Conservation (phyloP, 2,113 vertebrate genomes). For the Alectura lathami region DNA sequence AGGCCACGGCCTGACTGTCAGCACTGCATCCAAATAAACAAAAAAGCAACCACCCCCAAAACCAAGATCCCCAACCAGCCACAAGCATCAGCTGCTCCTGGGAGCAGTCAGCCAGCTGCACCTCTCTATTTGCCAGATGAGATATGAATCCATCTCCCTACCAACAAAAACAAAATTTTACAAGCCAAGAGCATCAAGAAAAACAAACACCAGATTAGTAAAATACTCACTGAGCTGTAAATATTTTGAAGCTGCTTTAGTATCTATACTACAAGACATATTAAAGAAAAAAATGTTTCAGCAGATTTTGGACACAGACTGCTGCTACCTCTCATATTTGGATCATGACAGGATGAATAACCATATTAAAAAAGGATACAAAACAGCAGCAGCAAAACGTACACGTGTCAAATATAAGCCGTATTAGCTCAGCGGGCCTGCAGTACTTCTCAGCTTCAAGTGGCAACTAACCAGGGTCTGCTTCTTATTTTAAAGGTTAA, state of each 20-base stretch:
- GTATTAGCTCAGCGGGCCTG: not conserved
- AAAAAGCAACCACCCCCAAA: not conserved
- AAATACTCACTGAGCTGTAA: not conserved
- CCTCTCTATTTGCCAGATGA: not conserved
- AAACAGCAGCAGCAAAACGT: not conserved
- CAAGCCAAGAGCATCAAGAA: not conserved
- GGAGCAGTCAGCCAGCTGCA: constrained; percentile 40
- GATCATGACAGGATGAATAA: not conserved
- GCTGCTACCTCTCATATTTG: not conserved
- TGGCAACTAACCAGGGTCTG: not conserved
- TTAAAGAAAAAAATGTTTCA: not conserved
- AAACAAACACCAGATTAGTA: not conserved
- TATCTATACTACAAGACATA: not conserved
- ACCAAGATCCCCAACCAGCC: constrained; percentile 2
- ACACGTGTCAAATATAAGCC: rapidly evolving
- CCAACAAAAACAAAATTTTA: not conserved
- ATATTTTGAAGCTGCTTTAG: not conserved
- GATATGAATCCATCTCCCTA: not conserved
- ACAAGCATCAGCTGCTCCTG: not conserved
- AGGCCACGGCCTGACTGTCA: not conserved
- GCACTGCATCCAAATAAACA: not conserved
- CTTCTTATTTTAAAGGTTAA: constrained; percentile 18
- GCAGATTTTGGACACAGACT: not conserved
- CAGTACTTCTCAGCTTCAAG: not conserved
- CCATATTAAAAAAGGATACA: rapidly evolving